Base-by-base conservation (phyloP, 2,797 vertebrate genomes). In the Acridotheres tristis region DNA sequence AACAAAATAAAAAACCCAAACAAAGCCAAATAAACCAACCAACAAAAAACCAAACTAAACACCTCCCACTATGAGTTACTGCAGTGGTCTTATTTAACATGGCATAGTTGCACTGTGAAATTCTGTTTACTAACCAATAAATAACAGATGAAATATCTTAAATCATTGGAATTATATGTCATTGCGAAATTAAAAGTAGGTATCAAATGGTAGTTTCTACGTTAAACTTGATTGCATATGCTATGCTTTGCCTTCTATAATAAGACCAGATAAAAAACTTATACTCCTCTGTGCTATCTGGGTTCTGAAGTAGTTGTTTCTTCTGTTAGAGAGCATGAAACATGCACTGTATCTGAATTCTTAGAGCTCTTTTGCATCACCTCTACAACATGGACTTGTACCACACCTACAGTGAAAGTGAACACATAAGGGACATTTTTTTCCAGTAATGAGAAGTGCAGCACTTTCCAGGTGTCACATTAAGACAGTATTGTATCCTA, bases 101-200 rank as follows among this genome's bases (percentile, higher is more conserved):
- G 71, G 13, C 61, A 83, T 61, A 92, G 65, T 81, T 30, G 23
- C 43, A 93, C 40, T 86, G 53, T 43, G 29, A 72, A 93, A 92
- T 95, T 51, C 75, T 38, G 87, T 96, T 93, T 94, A 89, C 17
- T 95, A 80, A 68, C 47, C 94, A 88, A 89, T 85, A 97, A 96
- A 95, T 96, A 96, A 89, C 42, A 94, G 48, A 92, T 85, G 85
- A 94, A 93, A 89, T 89, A 88, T 92, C n/a, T 89, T 82, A 77
- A 89, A 93, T 85, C 65, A 85, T 48, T 93, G 54, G 36, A 93
- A 91, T 93, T 95, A 78, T 89, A 94, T 79, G 88, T 89, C 90
- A 95, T 68, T 93, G 53, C 27, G 79, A 94, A 95, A 93, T 91
- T 89, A 94, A 96, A 96, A 51, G 21, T 80, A 94, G 93, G 38